Percentiles rank a stretch among this genome's conserved stretches.
These are phyloP conservation scores for Galerucella pusilla DNA, from an alignment of 2,888 invertebrate genomes.

Conservation along the genomic window DNA sequence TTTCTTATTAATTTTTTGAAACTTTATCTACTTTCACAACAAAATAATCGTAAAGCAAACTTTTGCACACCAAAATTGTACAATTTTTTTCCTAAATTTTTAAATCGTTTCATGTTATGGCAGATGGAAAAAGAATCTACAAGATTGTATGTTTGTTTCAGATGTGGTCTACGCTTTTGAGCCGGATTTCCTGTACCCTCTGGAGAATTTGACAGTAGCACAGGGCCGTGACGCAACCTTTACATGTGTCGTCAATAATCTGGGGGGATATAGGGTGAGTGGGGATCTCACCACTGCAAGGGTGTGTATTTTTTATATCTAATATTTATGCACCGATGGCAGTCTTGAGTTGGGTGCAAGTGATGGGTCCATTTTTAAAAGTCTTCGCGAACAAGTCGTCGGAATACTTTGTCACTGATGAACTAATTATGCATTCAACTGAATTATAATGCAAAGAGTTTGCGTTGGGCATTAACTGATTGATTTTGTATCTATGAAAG, in stretches of 20 bases:
- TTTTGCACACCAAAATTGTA: not conserved
- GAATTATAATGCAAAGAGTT: slow-evolving; percentile 27
- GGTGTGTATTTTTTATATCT: slow-evolving; percentile 76
- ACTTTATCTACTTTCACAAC: too few relatives aligned
- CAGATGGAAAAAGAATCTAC: not conserved
- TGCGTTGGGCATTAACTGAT: slow-evolving; percentile 24
- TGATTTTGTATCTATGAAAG: slow-evolving; percentile 25
- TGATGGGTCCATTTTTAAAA: slow-evolving; percentile 48
- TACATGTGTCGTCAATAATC: slow-evolving; percentile 87
- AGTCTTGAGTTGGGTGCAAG: slow-evolving; percentile 53
- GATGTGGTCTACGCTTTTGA: slow-evolving; percentile 79
- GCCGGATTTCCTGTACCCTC: slow-evolving; percentile 82
- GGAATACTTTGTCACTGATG: slow-evolving; percentile 27
- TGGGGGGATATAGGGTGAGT: slow-evolving; percentile 89
- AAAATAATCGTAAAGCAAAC: too few relatives aligned
- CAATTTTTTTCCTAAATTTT: too few relatives aligned
- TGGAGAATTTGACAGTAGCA: slow-evolving; percentile 86
- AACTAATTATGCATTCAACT: slow-evolving; percentile 31
- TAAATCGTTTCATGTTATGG: too few relatives aligned
- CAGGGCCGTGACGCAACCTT: slow-evolving; percentile 86
- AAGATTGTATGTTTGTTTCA: slow-evolving; percentile 55
- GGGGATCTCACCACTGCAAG: slow-evolving; percentile 85
- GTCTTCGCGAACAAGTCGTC: slow-evolving; percentile 19
- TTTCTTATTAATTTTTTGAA: not conserved
- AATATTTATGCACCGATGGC: slow-evolving; percentile 56